Percentiles rank a stretch among this genome's conserved stretches.
phyloP scores from a whole-genome alignment of 2,888 invertebrate genomes.

The Erebia palarica region DNA sequence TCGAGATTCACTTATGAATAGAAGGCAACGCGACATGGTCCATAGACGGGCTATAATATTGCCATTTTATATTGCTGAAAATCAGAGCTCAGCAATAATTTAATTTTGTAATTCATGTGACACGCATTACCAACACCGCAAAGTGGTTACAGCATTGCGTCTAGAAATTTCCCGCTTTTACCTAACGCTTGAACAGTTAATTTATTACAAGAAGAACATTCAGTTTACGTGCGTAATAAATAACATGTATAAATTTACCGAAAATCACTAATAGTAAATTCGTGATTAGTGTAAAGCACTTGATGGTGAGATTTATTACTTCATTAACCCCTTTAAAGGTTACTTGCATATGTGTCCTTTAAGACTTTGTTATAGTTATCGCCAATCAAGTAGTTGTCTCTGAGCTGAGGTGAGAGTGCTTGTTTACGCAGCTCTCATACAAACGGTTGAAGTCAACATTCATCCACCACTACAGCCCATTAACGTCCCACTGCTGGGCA shows the following conservation, averaged over 20 bases:
- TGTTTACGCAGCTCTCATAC: too few relatives aligned
- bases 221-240: slow-evolving; percentile 25
- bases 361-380: too few relatives aligned
- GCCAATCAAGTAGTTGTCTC: too few relatives aligned
- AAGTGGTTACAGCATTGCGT: too few relatives aligned
- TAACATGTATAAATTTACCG: slow-evolving; percentile 67
- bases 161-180: not conserved
- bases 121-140: too few relatives aligned
- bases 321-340: not conserved
- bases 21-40: slow-evolving; percentile 8
- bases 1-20: slow-evolving; percentile 3
- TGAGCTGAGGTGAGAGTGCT: too few relatives aligned
- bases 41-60: not conserved
- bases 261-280: slow-evolving; percentile 70
- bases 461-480: too few relatives aligned
- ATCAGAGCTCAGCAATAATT: not conserved
- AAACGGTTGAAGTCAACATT: too few relatives aligned
- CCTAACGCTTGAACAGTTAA: not conserved
- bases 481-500: too few relatives aligned
- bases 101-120: not conserved
- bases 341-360: not conserved
- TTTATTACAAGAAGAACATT: not conserved
- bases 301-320: slow-evolving; percentile 23
- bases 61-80: not conserved
- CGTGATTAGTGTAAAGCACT: slow-evolving; percentile 62